phyloP scores from a whole-genome alignment of 2,888 invertebrate species.

The Ectobius pallidus region DNA sequence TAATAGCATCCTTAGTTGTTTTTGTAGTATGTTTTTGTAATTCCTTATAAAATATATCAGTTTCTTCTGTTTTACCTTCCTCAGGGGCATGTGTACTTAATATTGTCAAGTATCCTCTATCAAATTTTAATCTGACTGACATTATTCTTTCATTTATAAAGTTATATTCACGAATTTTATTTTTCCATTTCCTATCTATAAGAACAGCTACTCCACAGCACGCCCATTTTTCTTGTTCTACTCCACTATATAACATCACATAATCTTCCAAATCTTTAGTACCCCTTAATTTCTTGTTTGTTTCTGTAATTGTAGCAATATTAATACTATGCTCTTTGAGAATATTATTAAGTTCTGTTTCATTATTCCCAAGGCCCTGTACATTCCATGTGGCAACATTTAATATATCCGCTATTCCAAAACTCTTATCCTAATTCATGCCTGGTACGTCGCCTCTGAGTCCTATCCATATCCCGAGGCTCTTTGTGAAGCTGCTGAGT shows the following conservation, averaged over 20 bases:
- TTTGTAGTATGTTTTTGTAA: background rate
- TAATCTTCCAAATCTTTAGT: background rate
- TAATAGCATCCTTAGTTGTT: background rate
- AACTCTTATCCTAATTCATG: too few relatives aligned
- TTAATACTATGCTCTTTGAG: background rate
- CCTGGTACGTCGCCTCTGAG: too few relatives aligned
- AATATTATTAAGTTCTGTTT: background rate
- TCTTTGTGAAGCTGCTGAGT: too few relatives aligned
- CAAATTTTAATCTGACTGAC: background rate
- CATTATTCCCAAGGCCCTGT: background rate
- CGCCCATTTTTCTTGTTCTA: background rate
- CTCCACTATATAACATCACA: background rate
- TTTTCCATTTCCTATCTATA: background rate
- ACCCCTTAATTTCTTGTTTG: too few relatives aligned
- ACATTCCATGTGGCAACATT: too few relatives aligned
- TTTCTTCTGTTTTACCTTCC: too few relatives aligned
- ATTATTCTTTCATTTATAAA: slow-evolving; percentile 2
- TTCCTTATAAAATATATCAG: background rate
- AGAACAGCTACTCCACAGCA: background rate
- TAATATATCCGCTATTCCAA: too few relatives aligned
- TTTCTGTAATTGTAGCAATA: background rate
- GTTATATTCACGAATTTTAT: background rate
- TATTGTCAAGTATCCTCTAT: background rate
- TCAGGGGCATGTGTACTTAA: background rate
- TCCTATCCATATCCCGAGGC: too few relatives aligned